Evolutionary conservation across 2,797 vertebrate species (phyloP), one percentile per base, ranked within the genome.

Genomic region (Rhyacichthys aspro): DNA sequence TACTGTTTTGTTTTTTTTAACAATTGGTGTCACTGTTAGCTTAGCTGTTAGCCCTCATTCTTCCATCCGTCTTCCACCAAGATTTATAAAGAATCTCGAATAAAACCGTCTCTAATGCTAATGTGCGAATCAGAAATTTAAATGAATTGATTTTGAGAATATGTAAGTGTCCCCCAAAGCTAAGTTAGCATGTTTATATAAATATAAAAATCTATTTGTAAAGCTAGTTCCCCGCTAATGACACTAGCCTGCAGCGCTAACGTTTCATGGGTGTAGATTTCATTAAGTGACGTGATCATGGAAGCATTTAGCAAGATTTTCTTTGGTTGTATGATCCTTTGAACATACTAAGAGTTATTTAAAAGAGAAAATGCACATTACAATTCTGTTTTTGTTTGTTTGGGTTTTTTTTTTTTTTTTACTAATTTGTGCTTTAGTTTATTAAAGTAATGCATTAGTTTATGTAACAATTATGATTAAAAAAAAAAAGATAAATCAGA

Each of bases 1-100:
- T 67, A 64, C 39, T 45, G 1, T 49, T 38, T 65, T n/a, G n/a
- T n/a, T 52, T 50, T 69, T 49, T 23, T 49, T 34, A 34, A 34
- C n/a, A 28, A 28, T 49, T 32, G 32, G n/a, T 47, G 9, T 47
- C 19, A 32, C 12, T 28, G 23, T 34, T 33, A 47, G 18, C 23
- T 48, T 28, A 28, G 23, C 23, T 28, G 3, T 2, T 28, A 28
- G 23, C 23, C 23, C 23, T 28, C 23, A 28, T 17, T 36, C 9
- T 32, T 50, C 34, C 34, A 6, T 52, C 34, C 16, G 36, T 52
- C 28, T 9, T 23, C 19, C 17, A 14, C 18, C 11, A 37, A 38
- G 33, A 4, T 17, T n/a, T 50, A 36, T 37, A 50, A 50, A 36
- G 15, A 50, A 33, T 36, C 5, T 15, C 10, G 15, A 50, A 17